Percentiles rank a stretch among this genome's conserved stretches.
Conservation (phyloP, 1,140 invertebrate genomes). For the Carposina sasakii region DNA sequence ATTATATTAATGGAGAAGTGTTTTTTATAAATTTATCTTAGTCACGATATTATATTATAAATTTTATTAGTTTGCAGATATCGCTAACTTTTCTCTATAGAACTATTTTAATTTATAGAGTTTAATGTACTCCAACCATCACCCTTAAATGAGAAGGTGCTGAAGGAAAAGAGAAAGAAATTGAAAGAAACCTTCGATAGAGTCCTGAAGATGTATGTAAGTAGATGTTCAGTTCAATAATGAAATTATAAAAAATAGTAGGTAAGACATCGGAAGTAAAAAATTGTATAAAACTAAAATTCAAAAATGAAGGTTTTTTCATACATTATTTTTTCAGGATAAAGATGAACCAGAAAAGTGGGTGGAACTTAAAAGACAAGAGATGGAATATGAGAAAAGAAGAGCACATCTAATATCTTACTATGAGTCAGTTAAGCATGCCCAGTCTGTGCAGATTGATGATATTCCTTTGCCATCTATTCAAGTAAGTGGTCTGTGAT, state of each 20-base stretch:
- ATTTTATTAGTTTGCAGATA: too few relatives aligned
- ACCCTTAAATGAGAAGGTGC: conserved; percentile 95
- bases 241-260: background rate
- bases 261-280: background rate
- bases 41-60: too few relatives aligned
- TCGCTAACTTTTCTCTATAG: too few relatives aligned
- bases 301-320: background rate
- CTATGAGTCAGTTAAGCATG: conserved; percentile 95
- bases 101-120: conserved; percentile 77
- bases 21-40: too few relatives aligned
- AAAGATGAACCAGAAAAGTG: conserved; percentile 98
- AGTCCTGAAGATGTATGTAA: conserved; percentile 96
- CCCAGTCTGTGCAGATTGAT: conserved; percentile 96
- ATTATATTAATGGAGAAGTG: too few relatives aligned
- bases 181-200: conserved; percentile 95
- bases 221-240: conserved; percentile 63
- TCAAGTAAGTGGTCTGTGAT: conserved; percentile 68
- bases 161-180: conserved; percentile 97
- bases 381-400: conserved; percentile 94
- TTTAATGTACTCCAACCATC: conserved; percentile 95
- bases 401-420: conserved; percentile 89
- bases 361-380: conserved; percentile 90
- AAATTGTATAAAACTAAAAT: too few relatives aligned
- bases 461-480: conserved; percentile 92
- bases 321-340: conserved; percentile 79